Evolutionary conservation across 2,113 vertebrate genomes (phyloP).

Genomic region (Phyllostomus discolor): DNA sequence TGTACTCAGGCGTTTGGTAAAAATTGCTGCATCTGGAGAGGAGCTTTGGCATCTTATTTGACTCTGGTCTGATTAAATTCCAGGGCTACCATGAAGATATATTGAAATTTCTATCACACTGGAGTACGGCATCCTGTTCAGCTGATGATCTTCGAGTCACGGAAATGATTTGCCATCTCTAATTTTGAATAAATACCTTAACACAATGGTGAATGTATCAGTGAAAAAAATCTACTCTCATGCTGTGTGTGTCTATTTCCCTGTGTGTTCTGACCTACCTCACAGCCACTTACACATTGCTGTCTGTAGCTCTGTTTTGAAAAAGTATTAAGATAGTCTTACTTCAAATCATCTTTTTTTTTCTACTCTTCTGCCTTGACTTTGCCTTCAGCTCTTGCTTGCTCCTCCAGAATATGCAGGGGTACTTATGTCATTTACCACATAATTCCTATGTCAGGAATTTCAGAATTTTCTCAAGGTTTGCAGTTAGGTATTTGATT

Average conservation of each 20-base stretch:
- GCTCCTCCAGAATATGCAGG: not conserved
- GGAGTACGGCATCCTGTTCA: not conserved
- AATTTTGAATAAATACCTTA: constrained; percentile 26
- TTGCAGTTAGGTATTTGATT: not conserved
- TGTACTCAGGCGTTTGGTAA: not conserved
- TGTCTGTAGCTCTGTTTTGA: not conserved
- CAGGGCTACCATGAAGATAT: constrained; percentile 26
- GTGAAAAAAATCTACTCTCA: constrained; percentile 34
- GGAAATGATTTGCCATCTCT: not conserved
- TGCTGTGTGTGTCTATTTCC: not conserved
- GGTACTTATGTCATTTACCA: not conserved
- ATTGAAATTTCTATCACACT: not conserved
- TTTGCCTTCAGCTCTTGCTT: not conserved
- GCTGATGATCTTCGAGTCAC: not conserved
- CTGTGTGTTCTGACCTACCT: not conserved
- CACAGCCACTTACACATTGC: not conserved
- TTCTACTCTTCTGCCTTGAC: not conserved
- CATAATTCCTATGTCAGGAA: not conserved
- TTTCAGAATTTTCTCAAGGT: not conserved
- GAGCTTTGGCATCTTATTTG: not conserved
- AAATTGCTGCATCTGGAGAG: not conserved
- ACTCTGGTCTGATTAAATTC: constrained; percentile 17
- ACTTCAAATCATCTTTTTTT: not conserved
- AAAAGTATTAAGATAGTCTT: not conserved
- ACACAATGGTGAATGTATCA: not conserved